Conservation (phyloP, 2,797 vertebrate genomes). For the Arctocebus calabarensis region DNA sequence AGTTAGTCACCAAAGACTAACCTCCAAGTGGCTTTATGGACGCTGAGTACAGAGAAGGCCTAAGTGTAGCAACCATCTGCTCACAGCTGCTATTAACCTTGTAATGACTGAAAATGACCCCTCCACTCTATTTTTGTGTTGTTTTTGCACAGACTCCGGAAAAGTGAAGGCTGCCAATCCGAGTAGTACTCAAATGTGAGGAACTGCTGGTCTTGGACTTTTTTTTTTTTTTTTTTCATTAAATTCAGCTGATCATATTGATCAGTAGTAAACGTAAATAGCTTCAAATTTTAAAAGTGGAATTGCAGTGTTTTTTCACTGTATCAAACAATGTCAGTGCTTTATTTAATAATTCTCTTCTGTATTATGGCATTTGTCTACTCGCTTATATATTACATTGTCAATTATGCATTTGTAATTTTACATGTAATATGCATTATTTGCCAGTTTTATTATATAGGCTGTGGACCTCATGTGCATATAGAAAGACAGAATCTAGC, state of each 20-base stretch:
- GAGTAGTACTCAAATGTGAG: constrained; percentile 92
- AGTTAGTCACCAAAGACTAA: constrained; percentile 82
- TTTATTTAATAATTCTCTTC: constrained; percentile 93
- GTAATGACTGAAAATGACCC: constrained; percentile 90
- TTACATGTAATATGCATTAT: constrained; percentile 96
- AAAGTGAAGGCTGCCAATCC: constrained; percentile 95
- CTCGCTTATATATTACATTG: constrained; percentile 94
- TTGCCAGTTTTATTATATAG: constrained; percentile 94
- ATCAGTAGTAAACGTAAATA: constrained; percentile 96
- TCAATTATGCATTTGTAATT: constrained; percentile 96
- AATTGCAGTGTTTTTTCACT: constrained; percentile 98
- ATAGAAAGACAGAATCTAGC: constrained; percentile 93
- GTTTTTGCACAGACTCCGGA: constrained; percentile 93
- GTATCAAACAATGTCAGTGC: constrained; percentile 94
- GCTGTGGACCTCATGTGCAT: constrained; percentile 95
- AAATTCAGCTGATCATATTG: constrained; percentile 99
- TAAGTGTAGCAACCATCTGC: constrained; percentile 86
- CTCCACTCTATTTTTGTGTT: constrained; percentile 88
- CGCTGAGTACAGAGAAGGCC: constrained; percentile 88
- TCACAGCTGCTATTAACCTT: constrained; percentile 90
- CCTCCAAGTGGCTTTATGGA: constrained; percentile 85
- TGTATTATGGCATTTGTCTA: constrained; percentile 91
- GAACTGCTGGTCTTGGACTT: constrained; percentile 91
- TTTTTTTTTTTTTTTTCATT: constrained; percentile 89
- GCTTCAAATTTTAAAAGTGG: constrained; percentile 92